Base-by-base conservation (phyloP, 2,797 vertebrate species). In the Danio aesculapii region DNA sequence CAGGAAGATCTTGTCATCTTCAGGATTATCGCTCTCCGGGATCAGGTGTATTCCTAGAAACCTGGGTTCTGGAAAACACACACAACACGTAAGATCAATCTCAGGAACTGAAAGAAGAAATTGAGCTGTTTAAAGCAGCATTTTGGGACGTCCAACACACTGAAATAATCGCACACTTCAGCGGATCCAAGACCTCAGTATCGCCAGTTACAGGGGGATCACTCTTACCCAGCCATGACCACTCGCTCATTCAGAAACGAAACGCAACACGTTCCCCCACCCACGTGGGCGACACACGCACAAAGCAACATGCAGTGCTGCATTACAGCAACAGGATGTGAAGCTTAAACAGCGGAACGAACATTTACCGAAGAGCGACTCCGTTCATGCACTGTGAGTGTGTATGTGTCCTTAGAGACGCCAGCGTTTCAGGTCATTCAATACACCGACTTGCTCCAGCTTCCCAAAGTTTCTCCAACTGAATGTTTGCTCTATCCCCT, bases 1-100 rank as follows among this genome's bases (percentile, higher is more conserved):
- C 89, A 99, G 94, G 91, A 99, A 99, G 79, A 99, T 95, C 93
- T 99, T 99, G 88, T 99, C 97, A 68, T 99, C 98, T 88, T 99
- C 98, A 67, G 96, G 97, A 86, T 99, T 99, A 93, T 99, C 98
- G 0, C 96, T 99, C 89, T 99, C 98, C 16, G 97, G 96, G 87
- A 99, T 97, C 85, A 95, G 92, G 87, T 98, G 95, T 70, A 96
- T 96, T 72, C 96, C 93, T 76, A 99, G 89, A 90, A 99, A 99
- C 78, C 96, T 95, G 52, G 98, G 98, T 90, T 99, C 98, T 99
- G 68, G 30, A 62, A 75, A 46, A 78, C 46, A 69, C 70, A 72
- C 10, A 53, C 52, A 74, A 44, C 21, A 52, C 39, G 63, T 39
- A 43, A 79, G 63, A 64, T 52, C 11, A n/a, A 64, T 66, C 53